phyloP scores from a whole-genome alignment of 2,888 invertebrate species.

The Hedya salicella region DNA sequence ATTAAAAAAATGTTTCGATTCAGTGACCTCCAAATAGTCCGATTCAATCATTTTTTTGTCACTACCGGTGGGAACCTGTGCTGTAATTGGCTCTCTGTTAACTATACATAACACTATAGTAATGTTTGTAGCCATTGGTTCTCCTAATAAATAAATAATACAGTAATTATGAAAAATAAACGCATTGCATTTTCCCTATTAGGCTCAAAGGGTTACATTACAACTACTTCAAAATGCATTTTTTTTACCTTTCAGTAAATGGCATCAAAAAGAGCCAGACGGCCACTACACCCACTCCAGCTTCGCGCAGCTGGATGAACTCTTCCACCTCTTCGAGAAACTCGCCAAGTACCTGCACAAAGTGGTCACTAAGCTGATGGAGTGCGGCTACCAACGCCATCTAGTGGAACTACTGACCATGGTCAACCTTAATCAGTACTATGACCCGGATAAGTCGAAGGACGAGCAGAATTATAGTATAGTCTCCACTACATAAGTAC shows the following conservation, averaged over 20 bases:
- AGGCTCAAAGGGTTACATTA: too few species aligned
- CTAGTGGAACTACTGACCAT: constrained; percentile 87
- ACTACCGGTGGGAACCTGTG: too few species aligned
- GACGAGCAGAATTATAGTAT: constrained; percentile 60
- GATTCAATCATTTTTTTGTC: too few species aligned
- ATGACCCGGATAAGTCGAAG: constrained; percentile 69
- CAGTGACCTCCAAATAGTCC: too few species aligned
- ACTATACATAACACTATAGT: too few species aligned
- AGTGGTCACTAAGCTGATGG: constrained; percentile 86
- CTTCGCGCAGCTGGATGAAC: constrained; percentile 82
- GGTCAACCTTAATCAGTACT: constrained; percentile 87
- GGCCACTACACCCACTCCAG: constrained; percentile 84
- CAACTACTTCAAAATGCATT: too few species aligned
- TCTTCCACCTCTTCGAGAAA: constrained; percentile 86
- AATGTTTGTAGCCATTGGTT: too few species aligned
- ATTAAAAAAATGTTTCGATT: too few species aligned
- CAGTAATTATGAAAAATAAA: too few species aligned
- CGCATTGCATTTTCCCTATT: too few species aligned
- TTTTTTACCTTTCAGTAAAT: constrained; percentile 70
- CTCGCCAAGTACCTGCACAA: constrained; percentile 86
- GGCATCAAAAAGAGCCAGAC: constrained; percentile 79
- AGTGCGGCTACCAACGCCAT: constrained; percentile 88
- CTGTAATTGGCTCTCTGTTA: too few species aligned
- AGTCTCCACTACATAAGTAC: constrained; percentile 47
- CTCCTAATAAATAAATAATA: too few species aligned